phyloP scores from a whole-genome alignment of 2,888 invertebrate genomes.

The Hyposoter dolosus region DNA sequence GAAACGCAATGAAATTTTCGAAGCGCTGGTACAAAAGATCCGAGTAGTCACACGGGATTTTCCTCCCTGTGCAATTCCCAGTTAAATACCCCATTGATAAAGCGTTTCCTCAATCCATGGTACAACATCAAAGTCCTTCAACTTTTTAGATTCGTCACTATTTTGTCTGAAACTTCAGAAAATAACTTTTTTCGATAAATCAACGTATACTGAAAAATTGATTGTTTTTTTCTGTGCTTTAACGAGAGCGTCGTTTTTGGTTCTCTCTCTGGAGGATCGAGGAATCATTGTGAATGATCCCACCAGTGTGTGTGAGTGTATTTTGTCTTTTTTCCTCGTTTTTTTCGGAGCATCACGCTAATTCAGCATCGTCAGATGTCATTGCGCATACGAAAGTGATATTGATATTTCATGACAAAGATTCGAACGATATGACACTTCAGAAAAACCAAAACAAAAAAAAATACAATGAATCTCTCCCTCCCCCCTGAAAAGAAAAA shows the following conservation, averaged over 20 bases:
- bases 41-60: background rate
- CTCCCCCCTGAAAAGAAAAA: background rate
- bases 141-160: background rate
- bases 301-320: slow-evolving; percentile 34
- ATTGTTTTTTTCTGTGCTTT: slow-evolving; percentile 29
- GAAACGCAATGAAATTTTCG: background rate
- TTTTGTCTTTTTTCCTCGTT: slow-evolving; percentile 17
- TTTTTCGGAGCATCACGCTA: slow-evolving; percentile 46
- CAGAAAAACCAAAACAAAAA: background rate
- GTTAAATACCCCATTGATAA: background rate
- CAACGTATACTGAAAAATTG: slow-evolving; percentile 24
- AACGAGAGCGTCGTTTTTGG: slow-evolving; percentile 17
- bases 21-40: background rate
- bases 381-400: slow-evolving; percentile 69
- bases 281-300: slow-evolving; percentile 57
- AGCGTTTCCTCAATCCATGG: background rate
- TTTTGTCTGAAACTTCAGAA: background rate
- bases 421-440: slow-evolving; percentile 9
- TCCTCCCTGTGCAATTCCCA: background rate
- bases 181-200: background rate
- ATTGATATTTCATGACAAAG: slow-evolving; percentile 52
- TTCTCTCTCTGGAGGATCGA: slow-evolving; percentile 34
- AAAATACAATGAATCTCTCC: slow-evolving; percentile 1
- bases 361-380: slow-evolving; percentile 66
- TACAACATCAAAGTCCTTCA: background rate